Evolutionary conservation across 2,888 invertebrate species (phyloP).

Genomic region (Coremacera marginata): DNA sequence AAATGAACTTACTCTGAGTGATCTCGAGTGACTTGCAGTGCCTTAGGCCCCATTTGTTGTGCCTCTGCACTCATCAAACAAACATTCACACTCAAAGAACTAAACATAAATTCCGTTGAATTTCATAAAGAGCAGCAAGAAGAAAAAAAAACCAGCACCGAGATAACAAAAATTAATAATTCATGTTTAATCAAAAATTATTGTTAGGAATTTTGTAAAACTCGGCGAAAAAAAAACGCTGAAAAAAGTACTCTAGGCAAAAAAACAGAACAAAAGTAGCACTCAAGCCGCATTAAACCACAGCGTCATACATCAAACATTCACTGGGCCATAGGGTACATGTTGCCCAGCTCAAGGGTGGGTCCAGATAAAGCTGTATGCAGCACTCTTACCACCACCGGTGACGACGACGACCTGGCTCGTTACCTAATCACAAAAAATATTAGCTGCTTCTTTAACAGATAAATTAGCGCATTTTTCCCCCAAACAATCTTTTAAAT

Average conservation of each 20-base stretch:
- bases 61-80: not conserved
- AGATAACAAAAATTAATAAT: conserved; percentile 60
- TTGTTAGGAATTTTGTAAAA: conserved; percentile 53
- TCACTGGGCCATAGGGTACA: not conserved
- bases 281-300: not conserved
- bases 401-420: conserved; percentile 4
- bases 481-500: conserved; percentile 24
- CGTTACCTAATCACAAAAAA: conserved; percentile 31
- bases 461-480: conserved; percentile 37
- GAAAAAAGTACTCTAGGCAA: not conserved
- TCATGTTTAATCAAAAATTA: conserved; percentile 68
- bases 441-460: conserved; percentile 37
- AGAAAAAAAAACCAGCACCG: not conserved
- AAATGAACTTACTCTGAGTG: no score
- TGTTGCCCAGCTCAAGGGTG: not conserved
- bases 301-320: conserved; percentile 28
- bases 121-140: not conserved
- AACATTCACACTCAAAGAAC: not conserved
- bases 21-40: no score
- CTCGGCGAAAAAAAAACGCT: not conserved
- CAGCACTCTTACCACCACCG: not conserved
- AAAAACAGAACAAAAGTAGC: not conserved
- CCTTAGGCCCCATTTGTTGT: not conserved
- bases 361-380: not conserved
- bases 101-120: not conserved